Evolutionary conservation across 2,888 invertebrate genomes (phyloP).

Genomic region (Mechanitis messenoides): DNA sequence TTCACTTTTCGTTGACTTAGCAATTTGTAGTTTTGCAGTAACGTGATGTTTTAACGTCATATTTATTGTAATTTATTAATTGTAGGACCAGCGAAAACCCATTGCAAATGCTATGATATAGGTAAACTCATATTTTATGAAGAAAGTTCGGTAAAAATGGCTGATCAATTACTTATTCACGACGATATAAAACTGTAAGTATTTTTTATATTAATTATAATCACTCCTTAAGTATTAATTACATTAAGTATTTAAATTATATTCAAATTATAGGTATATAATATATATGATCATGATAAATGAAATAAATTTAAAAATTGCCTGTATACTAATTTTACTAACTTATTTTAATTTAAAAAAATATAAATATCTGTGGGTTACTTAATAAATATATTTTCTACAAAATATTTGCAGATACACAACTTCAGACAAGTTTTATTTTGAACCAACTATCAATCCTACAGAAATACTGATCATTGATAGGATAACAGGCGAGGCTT

Average conservation of each 20-base stretch:
- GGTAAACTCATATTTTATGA: conserved; percentile 17
- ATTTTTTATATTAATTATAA: conserved; percentile 10
- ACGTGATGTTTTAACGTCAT: conserved; percentile 15
- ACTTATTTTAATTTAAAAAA: too few species aligned
- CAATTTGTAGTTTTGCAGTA: conserved; percentile 7
- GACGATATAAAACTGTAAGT: conserved; percentile 87
- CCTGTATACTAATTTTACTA: background rate
- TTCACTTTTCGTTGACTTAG: background rate
- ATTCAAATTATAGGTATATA: background rate
- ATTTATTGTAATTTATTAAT: conserved; percentile 14
- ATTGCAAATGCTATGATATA: conserved; percentile 31
- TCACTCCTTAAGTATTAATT: conserved; percentile 11
- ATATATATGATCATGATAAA: too few species aligned
- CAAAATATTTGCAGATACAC: conserved; percentile 79
- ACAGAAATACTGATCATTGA: conserved; percentile 90
- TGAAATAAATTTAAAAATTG: too few species aligned
- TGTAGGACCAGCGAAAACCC: conserved; percentile 7
- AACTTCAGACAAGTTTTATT: conserved; percentile 92
- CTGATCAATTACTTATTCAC: conserved; percentile 81
- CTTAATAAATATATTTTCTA: background rate
- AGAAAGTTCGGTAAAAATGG: conserved; percentile 45
- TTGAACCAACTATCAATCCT: conserved; percentile 86
- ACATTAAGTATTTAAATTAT: conserved; percentile 7
- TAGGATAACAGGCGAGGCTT: conserved; percentile 84
- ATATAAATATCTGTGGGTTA: background rate